These are phyloP conservation scores for Phytoseiulus persimilis DNA, from an alignment of 2,888 invertebrate species.

Conservation along the genomic window DNA sequence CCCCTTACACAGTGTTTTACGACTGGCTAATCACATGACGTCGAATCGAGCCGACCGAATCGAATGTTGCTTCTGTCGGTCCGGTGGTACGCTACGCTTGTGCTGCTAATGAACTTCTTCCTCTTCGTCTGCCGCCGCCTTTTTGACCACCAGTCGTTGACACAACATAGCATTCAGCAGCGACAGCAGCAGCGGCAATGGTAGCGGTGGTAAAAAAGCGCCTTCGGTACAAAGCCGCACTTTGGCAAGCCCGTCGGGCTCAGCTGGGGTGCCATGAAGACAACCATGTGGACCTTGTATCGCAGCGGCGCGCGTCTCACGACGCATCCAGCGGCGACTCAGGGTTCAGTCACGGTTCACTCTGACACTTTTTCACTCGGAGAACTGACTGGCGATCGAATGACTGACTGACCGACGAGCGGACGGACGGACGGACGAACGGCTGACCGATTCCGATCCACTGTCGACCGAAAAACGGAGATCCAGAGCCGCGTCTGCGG, in stretches of 20 bases:
- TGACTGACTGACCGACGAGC: not conserved
- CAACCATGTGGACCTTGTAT: not conserved
- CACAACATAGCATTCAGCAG: constrained; percentile 5
- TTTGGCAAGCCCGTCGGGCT: not conserved
- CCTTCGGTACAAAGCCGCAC: not conserved
- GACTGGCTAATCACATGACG: not conserved
- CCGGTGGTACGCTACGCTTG: not conserved
- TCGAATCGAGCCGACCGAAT: not conserved
- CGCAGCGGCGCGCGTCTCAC: not conserved
- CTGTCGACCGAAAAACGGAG: no score
- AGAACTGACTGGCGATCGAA: not conserved
- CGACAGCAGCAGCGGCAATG: not conserved
- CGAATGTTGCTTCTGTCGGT: not conserved
- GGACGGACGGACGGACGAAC: no score
- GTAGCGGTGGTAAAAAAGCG: not conserved
- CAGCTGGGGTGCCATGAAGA: not conserved
- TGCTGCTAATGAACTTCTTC: not conserved
- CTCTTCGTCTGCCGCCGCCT: not conserved
- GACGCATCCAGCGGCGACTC: not conserved
- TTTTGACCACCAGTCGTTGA: not conserved
- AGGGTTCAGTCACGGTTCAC: not conserved
- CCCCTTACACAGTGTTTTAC: constrained; percentile 5
- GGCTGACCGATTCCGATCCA: no score
- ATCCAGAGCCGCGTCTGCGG: no score
- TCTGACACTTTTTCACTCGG: not conserved